A percentile compares a stretch with the other conserved stretches of the same genome.
phyloP scores from a whole-genome alignment of 2,113 vertebrate species.

The Burhinus bistriatus region DNA sequence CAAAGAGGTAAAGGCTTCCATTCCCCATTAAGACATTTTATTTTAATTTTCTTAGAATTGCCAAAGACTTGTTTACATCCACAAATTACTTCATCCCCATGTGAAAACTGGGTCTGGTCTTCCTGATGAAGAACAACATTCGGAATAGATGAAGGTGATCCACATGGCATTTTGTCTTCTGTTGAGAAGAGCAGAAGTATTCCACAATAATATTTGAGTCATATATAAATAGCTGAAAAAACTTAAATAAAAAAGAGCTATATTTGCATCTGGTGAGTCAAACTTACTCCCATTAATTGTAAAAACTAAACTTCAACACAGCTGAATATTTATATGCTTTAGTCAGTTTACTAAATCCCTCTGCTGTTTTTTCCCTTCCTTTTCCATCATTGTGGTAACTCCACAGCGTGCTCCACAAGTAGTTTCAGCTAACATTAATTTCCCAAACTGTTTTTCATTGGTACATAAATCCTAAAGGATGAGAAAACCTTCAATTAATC shows the following conservation, averaged over 20 bases:
- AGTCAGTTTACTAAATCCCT: not conserved
- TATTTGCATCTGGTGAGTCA: not conserved
- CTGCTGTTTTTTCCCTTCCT: not conserved
- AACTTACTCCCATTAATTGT: not conserved
- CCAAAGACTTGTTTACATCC: not conserved
- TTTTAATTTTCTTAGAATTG: not conserved
- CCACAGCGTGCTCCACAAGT: not conserved
- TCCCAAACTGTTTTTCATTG: not conserved
- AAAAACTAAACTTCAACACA: not conserved
- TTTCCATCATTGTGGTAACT: not conserved
- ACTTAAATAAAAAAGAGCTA: not conserved
- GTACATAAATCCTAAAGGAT: not conserved
- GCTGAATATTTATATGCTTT: not conserved
- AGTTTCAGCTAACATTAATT: not conserved
- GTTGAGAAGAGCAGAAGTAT: constrained; percentile 6
- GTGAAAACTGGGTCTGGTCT: not conserved
- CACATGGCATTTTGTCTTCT: constrained; percentile 29
- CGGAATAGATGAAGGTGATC: not conserved
- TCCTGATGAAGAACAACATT: not conserved
- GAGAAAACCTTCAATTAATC: not conserved
- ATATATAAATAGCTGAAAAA: not conserved
- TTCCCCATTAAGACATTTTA: constrained; percentile 47
- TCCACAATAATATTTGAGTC: not conserved
- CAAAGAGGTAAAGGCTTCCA: constrained; percentile 56
- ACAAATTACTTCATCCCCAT: constrained; percentile 20